Base-by-base conservation (phyloP, 2,888 invertebrate species). In the Hanleya hanleyi region DNA sequence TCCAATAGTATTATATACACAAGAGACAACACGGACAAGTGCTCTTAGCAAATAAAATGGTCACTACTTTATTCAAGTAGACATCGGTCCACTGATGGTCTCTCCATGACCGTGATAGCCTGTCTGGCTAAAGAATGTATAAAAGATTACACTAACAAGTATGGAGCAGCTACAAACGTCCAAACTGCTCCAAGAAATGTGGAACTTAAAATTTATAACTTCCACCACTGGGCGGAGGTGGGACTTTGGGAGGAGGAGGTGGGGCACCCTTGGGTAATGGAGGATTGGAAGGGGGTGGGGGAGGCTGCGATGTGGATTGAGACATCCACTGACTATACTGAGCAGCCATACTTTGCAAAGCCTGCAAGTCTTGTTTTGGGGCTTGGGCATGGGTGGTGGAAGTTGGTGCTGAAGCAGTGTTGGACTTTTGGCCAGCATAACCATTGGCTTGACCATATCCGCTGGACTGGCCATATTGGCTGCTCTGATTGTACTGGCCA, bases 301-400 rank as follows among this genome's bases (percentile, higher is more conserved):
- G 77, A 37, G 75, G 73, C 15, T 70, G 70, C 3, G 41, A 47
- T 49, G 73, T 57, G 35, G 67, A 67, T 18, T 76, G 69, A 36
- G 75, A 67, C 81, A 81, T 81, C 82, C 82, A 83, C 49, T 80
- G 75, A 61, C 78, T 80, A 71, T 82, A 82, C 80, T 80, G 80
- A 49, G 73, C 75, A 22, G 81, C 79, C 73, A 79, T 77, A 57
- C 77, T 77, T 61, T 76, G 78, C 71, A 76, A 71, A 62, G 64
- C 47, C 38, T 57, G 32, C 26, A 37, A 47, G 50, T 49, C 69
- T 61, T 49, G 50, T n/a, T 65, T 70, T 32, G 65, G 26, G 26
- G 69, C 41, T 32, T 38, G 47, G 9, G 65, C 61, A 36, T 47
- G 64, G 37, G n/a, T 18, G 22, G 36, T 32, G 36, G 69, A 61